phyloP scores from a whole-genome alignment of 2,113 vertebrate species.

The Cyphomyrus plagiostoma region DNA sequence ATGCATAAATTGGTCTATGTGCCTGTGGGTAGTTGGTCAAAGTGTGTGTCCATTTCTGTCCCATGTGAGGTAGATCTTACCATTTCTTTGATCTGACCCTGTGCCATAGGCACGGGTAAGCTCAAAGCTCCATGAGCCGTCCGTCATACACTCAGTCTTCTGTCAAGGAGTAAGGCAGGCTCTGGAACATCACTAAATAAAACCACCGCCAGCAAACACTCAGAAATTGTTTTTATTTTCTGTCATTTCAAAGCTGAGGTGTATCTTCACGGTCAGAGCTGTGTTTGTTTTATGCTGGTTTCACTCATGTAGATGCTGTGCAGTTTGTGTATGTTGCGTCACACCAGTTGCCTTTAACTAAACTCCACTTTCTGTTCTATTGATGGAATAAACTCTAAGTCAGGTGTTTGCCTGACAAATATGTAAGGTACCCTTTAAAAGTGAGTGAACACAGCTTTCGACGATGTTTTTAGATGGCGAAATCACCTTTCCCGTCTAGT shows the following conservation, averaged over 20 bases:
- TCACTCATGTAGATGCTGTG: not conserved
- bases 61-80: not conserved
- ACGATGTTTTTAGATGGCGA: not conserved
- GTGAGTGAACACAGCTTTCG: not conserved
- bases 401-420: not conserved
- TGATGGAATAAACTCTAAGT: not conserved
- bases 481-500: not conserved
- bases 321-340: not conserved
- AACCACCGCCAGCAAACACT: not conserved
- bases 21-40: not conserved
- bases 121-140: not conserved
- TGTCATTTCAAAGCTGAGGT: not conserved
- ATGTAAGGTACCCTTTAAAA: not conserved
- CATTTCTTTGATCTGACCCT: not conserved
- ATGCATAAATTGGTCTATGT: not conserved
- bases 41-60: not conserved
- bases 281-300: not conserved
- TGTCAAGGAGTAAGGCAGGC: not conserved
- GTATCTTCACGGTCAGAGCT: not conserved
- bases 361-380: not conserved
- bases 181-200: not conserved
- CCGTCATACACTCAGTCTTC: not conserved
- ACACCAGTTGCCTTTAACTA: not conserved
- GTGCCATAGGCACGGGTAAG: not conserved
- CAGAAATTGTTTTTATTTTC: not conserved